Evolutionary conservation across 2,113 vertebrate species (phyloP).

Genomic region (Cephalopterus ornatus): DNA sequence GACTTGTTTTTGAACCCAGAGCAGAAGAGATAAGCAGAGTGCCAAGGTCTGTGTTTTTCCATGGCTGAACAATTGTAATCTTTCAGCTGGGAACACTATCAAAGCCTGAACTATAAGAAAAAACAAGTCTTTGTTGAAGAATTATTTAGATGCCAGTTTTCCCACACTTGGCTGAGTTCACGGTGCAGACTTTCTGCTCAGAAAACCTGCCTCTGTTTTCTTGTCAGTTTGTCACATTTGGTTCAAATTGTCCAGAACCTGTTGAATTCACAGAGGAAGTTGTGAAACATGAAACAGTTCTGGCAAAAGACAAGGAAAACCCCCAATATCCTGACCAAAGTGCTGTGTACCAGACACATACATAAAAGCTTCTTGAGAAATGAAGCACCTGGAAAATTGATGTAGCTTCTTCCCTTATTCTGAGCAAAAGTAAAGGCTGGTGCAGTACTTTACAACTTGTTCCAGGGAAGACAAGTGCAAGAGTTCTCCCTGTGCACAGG

Average conservation of each 20-base stretch:
- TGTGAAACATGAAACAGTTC: not conserved
- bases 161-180: not conserved
- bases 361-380: not conserved
- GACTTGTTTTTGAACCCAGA: not conserved
- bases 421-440: not conserved
- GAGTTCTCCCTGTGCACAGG: not conserved
- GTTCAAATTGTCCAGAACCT: not conserved
- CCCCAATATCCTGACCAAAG: not conserved
- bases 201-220: not conserved
- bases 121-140: not conserved
- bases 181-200: not conserved
- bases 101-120: not conserved
- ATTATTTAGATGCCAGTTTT: not conserved
- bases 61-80: not conserved
- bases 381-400: not conserved
- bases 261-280: rapidly evolving
- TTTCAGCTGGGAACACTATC: not conserved
- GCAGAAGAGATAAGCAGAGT: not conserved
- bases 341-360: not conserved
- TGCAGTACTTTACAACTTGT: not conserved
- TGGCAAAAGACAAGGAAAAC: not conserved
- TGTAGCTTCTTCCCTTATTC: not conserved
- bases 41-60: not conserved
- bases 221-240: not conserved
- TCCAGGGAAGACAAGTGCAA: not conserved